Conservation (phyloP, 2,113 vertebrate species). For the Illadopsis cleaveri region DNA sequence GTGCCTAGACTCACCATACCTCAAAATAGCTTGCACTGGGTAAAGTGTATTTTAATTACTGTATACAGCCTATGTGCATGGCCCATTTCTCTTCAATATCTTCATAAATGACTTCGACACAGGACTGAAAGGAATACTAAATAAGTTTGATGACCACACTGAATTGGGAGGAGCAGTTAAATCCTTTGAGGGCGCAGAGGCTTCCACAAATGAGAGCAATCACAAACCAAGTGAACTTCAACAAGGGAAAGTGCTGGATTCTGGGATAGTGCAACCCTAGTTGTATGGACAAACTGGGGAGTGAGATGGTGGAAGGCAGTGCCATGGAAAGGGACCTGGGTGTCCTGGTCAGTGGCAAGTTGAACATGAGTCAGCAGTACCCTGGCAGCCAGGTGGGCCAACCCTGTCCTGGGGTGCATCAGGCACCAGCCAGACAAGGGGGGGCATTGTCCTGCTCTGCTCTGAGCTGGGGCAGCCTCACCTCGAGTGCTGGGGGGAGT, state of each 20-base stretch:
- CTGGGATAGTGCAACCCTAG: neutral
- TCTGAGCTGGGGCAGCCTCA: neutral
- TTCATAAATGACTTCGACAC: neutral
- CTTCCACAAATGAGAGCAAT: neutral
- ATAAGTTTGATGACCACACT: neutral
- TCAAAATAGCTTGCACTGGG: neutral
- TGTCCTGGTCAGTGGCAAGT: rapidly evolving
- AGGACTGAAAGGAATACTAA: neutral
- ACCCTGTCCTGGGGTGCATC: rapidly evolving
- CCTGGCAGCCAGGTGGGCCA: neutral
- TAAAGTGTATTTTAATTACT: neutral
- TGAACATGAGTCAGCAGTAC: neutral
- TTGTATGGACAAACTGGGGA: neutral
- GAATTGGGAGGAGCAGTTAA: neutral
- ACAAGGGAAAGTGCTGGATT: neutral
- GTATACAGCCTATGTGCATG: too few species aligned
- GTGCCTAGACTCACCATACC: neutral
- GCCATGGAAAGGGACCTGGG: neutral
- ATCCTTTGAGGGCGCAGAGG: neutral
- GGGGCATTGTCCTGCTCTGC: neutral
- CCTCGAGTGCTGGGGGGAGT: rapidly evolving
- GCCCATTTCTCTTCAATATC: neutral
- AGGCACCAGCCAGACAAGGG: too few species aligned
- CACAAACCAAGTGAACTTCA: neutral
- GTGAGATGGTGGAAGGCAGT: neutral